Base-by-base conservation (phyloP, 1,140 invertebrate species). In the Pseudoatta argentina region DNA sequence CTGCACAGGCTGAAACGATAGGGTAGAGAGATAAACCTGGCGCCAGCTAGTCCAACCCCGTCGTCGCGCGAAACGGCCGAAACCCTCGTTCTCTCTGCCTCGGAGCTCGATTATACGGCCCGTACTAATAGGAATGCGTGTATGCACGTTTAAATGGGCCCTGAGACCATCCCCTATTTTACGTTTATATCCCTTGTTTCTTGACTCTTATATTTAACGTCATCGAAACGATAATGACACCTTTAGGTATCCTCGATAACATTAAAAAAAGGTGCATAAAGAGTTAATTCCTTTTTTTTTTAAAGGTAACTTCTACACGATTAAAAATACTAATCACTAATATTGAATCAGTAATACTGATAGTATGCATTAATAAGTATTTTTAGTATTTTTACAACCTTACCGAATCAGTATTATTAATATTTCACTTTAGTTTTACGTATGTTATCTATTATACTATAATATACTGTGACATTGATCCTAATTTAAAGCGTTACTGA, bases 11-110 rank as follows among this genome's bases (percentile, higher is more conserved):
- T 86, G 89, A 91, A 86, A 88, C 91, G 91, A 94, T 93, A 88
- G 91, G 87, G 91, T 89, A 79, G 89, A 87, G 88, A 93, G 91
- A 94, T 93, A 92, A 92, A 90, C 76, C 86, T 89, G 93, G 92
- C 92, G 93, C 92, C 93, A 91, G 91, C 76, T 77, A 86, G 88
- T 88, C 88, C 89, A 86, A 91, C 93, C 89, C 71, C 66, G 30
- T 71, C 66, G 39, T 71, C 18, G 83, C 63, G 63, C 76, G 67
- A 64, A 86, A 83, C 61, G 61, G 51, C 66, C 64, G 72, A 77
- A 87, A 75, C 82, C 51, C 59, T 24, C 53, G 21, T 53, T 73
- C 55, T 76, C 69, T 44, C 57, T 69, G n/a, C 8, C 30, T 75
- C 14, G 18, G 5, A 24, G 21, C 51, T 30, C 72, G 30, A 44